Conservation (phyloP, 2,888 invertebrate species). For the Lordiphosa andalusiaca region DNA sequence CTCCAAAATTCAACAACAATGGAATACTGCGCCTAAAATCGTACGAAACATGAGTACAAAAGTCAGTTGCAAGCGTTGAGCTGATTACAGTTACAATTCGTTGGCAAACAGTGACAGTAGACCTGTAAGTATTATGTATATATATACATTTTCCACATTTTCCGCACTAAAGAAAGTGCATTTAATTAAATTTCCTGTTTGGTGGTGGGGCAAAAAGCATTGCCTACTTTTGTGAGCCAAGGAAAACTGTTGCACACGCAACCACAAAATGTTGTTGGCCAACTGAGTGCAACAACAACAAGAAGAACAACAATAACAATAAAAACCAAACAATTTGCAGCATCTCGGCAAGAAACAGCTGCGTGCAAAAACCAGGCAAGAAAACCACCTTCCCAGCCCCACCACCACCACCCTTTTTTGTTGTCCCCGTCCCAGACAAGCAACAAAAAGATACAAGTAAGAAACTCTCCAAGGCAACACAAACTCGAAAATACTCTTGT, state of each 20-base stretch:
- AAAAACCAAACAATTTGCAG: constrained; percentile 53
- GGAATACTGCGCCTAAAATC: constrained; percentile 3
- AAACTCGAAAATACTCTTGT: constrained; percentile 7
- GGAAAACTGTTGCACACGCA: constrained; percentile 59
- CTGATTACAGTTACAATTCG: constrained; percentile 58
- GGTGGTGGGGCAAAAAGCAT: constrained; percentile 29
- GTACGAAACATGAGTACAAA: constrained; percentile 41
- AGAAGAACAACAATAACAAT: constrained; percentile 13
- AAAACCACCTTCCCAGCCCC: too few species aligned
- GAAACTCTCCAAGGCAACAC: not conserved
- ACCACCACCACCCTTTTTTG: too few species aligned
- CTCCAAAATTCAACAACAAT: constrained; percentile 2
- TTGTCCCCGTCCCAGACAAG: constrained; percentile 1
- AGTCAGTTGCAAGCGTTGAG: constrained; percentile 54
- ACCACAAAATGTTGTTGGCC: constrained; percentile 51
- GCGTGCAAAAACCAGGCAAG: constrained; percentile 30
- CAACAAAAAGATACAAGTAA: not conserved
- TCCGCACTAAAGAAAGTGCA: constrained; percentile 35
- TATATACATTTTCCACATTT: constrained; percentile 1
- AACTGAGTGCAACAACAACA: constrained; percentile 20
- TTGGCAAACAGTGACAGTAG: constrained; percentile 30
- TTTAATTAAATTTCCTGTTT: constrained; percentile 70
- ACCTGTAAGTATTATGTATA: constrained; percentile 6
- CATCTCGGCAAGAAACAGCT: constrained; percentile 58
- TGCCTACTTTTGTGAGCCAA: constrained; percentile 51